Percentiles rank a stretch among this genome's conserved stretches.
Evolutionary conservation across 2,113 vertebrate species (phyloP).

Genomic region (Ondatra zibethicus): DNA sequence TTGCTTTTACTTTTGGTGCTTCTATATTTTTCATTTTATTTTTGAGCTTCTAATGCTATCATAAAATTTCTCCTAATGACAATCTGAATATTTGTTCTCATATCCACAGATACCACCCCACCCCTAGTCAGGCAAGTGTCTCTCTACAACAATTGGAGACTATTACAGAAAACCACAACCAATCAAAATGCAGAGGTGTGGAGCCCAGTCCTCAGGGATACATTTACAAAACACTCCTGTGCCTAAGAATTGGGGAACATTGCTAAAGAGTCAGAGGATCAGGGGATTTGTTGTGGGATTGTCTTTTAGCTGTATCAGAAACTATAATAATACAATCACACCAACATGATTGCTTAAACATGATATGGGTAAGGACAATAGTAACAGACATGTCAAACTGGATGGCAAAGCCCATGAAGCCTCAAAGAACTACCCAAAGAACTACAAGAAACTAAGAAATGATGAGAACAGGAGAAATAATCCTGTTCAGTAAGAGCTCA

Average conservation of each 20-base stretch:
- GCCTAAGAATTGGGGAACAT: background rate
- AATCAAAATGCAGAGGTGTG: background rate
- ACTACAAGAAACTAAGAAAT: background rate
- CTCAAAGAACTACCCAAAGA: background rate
- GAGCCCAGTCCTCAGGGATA: background rate
- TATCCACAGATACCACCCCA: background rate
- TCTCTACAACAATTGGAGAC: background rate
- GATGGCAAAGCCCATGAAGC: background rate
- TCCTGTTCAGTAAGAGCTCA: background rate
- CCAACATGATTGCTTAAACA: background rate
- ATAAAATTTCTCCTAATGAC: background rate
- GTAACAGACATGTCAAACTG: background rate
- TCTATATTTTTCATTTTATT: background rate
- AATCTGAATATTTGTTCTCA: background rate
- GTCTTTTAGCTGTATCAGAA: background rate
- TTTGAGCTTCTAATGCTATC: background rate
- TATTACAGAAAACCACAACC: background rate
- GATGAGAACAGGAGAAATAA: background rate
- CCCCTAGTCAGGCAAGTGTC: too few species aligned
- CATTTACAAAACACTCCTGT: background rate
- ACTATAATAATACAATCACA: background rate
- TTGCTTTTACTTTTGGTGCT: background rate
- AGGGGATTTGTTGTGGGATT: background rate
- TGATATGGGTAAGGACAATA: background rate
- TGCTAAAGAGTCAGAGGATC: background rate